Percentiles rank a stretch among this genome's conserved stretches.
Conservation (phyloP, 2,888 invertebrate species). For the Epinotia ramella region DNA sequence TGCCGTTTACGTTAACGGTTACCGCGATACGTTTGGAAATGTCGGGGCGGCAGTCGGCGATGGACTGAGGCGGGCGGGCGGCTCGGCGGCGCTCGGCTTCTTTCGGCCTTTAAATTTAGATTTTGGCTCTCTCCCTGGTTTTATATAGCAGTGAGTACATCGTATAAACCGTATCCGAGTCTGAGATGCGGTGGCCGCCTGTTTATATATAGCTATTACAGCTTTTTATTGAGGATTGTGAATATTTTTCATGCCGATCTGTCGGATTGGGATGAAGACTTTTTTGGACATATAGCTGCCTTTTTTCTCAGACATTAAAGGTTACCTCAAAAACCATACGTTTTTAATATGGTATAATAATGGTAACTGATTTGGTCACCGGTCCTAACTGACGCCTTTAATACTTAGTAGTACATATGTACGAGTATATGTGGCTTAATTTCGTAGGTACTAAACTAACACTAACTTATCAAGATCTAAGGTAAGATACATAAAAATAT, state of each 20-base stretch:
- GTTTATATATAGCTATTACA: conserved; percentile 83
- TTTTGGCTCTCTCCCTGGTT: conserved; percentile 87
- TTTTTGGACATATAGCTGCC: conserved; percentile 51
- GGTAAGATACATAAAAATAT: too few species aligned
- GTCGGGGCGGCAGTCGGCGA: conserved; percentile 79
- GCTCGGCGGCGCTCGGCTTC: conserved; percentile 76
- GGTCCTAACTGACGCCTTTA: too few species aligned
- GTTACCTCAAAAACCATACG: background rate
- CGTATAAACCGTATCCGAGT: conserved; percentile 84
- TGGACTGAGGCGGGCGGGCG: conserved; percentile 84
- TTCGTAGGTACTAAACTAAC: too few species aligned
- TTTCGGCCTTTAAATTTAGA: conserved; percentile 86
- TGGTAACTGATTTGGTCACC: too few species aligned
- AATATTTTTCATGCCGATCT: conserved; percentile 75
- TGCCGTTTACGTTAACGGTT: conserved; percentile 68
- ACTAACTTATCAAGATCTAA: too few species aligned
- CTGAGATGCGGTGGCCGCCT: conserved; percentile 79
- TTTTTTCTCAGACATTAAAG: background rate
- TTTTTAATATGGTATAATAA: too few species aligned
- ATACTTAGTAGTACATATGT: too few species aligned
- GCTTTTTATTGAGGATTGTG: conserved; percentile 82
- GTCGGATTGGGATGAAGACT: conserved; percentile 61
- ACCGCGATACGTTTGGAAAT: conserved; percentile 69
- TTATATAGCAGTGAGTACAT: conserved; percentile 85
- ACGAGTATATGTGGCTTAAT: too few species aligned